Base-by-base conservation (phyloP, 2,113 vertebrate species). In the Callipepla squamata region DNA sequence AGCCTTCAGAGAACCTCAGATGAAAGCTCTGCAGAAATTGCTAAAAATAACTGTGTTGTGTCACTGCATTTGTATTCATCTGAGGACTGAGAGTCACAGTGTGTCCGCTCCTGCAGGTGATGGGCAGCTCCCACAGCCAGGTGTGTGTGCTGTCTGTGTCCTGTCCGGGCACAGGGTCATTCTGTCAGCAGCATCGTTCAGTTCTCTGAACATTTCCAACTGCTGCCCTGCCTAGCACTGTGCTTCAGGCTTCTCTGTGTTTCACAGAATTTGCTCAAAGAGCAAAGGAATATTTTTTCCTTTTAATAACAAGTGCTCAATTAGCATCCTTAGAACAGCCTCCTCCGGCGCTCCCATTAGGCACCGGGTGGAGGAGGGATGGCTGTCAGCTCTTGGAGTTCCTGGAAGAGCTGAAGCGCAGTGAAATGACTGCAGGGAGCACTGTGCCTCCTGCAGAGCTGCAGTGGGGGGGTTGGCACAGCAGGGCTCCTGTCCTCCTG, bases 341-440 rank as follows among this genome's bases (percentile, higher is more conserved):
- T 94, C 84, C 70, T 57, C 61, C 8, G 0, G 50, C 30, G 48
- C 17, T 48, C 70, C 91, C 93, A 85, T 95, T 87, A 87, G 94
- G 76, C 51, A 4, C 67, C 61, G 81, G 84, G 77, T 66, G 89
- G 90, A 96, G 96, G 88, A 87, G 91, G 95, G 86, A 32, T 86
- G 85, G 94, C 80, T 92, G 80, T 92, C 94, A 93, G 91, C 87
- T 44, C 73, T 81, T 92, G 76, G 80, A 65, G 91, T 96, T 97
- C 95, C 82, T 97, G 96, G 97, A 96, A 97, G 78, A 94, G 95
- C 90, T 75, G 51, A 89, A 81, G 78, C 15, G 73, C 85, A 95
- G 11, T 50, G 89, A 83, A 96, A 95, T 95, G 94, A 93, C 92
- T 94, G 90, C 89, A 68, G 92, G 96, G 95, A 96, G 90, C 66